phyloP scores from a whole-genome alignment of 2,797 vertebrate species.

The Acropternis orthonyx region DNA sequence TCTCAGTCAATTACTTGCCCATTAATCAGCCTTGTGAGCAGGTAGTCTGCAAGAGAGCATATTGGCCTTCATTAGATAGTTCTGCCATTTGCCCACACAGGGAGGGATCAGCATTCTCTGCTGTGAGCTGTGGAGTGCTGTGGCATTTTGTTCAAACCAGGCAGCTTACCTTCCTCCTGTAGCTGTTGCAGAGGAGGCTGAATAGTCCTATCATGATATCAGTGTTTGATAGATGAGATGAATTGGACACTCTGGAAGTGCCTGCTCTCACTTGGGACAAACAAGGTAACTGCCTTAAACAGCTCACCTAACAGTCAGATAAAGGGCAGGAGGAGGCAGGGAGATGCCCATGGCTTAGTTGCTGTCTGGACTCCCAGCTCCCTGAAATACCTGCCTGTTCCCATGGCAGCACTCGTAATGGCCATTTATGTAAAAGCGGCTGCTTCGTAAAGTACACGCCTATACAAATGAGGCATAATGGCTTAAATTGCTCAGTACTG shows the following conservation, averaged over 20 bases:
- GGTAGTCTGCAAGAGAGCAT: rapidly evolving
- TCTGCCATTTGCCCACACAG: not conserved
- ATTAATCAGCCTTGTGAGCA: not conserved
- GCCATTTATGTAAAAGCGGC: not conserved
- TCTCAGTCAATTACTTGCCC: not conserved
- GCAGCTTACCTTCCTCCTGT: not conserved
- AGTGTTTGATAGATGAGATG: not conserved
- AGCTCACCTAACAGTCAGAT: not conserved
- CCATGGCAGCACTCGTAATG: not conserved
- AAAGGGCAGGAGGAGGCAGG: not conserved
- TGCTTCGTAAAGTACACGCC: not conserved
- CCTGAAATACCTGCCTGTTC: not conserved
- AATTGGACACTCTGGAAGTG: not conserved
- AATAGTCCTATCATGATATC: not conserved
- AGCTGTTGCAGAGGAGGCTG: not conserved
- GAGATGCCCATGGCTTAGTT: not conserved
- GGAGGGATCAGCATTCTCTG: not conserved
- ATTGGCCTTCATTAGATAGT: not conserved
- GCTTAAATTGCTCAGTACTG: not conserved
- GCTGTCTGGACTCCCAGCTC: not conserved
- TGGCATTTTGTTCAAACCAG: not conserved
- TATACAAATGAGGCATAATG: not conserved
- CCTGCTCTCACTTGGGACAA: not conserved
- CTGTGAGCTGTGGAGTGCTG: not conserved
- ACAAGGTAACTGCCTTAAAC: not conserved